Evolutionary conservation across 2,113 vertebrate genomes (phyloP).

Genomic region (Oostethus manadensis): DNA sequence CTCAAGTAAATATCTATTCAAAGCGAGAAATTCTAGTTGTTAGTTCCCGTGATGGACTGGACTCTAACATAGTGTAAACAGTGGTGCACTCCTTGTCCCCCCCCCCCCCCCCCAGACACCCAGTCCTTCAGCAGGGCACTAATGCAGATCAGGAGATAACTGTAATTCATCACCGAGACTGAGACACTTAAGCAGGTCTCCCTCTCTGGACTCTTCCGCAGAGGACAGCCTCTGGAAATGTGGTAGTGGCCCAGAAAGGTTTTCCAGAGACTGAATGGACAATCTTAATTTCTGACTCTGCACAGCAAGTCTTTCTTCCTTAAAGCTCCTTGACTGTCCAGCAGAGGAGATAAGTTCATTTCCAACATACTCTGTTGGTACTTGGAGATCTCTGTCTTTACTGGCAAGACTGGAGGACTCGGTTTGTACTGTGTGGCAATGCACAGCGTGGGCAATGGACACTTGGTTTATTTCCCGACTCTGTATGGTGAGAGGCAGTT

Average conservation of each 20-base stretch:
- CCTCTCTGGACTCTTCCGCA: background rate
- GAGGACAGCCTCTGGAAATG: background rate
- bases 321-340: no score
- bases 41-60: no score
- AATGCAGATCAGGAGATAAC: background rate
- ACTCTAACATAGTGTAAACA: no score
- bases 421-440: background rate
- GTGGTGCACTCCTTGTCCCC: no score
- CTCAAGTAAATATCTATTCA: no score
- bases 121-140: background rate
- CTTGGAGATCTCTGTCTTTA: background rate
- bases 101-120: no score
- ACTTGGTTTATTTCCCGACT: background rate
- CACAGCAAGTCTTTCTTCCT: no score
- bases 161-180: constrained; percentile 5
- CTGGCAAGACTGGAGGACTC: background rate
- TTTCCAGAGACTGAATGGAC: constrained; percentile 1
- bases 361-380: background rate
- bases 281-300: background rate
- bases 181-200: background rate
- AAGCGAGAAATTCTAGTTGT: no score
- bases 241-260: background rate
- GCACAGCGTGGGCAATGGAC: background rate
- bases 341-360: no score
- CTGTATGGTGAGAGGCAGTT: background rate